Evolutionary conservation across 2,113 vertebrate species (phyloP).

Genomic region (Brachypodius melanocephalos): DNA sequence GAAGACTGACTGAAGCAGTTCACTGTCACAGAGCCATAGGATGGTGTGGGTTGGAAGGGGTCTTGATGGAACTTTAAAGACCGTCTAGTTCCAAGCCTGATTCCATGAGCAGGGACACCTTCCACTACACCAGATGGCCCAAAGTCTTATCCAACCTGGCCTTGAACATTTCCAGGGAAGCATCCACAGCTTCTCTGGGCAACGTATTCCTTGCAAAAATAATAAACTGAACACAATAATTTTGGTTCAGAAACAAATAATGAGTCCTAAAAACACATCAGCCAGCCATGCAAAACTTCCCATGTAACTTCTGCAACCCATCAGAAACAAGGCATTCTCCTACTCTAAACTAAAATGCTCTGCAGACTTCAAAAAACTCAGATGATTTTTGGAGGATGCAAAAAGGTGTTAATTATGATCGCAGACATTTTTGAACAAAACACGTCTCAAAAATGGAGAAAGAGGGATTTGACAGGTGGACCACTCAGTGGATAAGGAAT

Average conservation of each 20-base stretch:
- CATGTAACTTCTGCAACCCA: neutral
- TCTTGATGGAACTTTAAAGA: neutral
- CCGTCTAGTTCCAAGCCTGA: neutral
- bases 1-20: neutral
- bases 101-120: neutral
- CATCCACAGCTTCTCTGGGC: neutral
- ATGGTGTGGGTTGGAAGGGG: neutral
- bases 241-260: neutral
- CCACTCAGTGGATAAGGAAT: fast-evolving
- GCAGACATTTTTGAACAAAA: neutral
- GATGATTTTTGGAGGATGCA: neutral
- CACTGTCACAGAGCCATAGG: neutral
- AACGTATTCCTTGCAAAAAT: neutral
- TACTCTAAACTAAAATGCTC: neutral
- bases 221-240: neutral
- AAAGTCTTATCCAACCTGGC: neutral
- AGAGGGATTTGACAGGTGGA: fast-evolving
- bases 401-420: fast-evolving
- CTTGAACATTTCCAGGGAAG: neutral
- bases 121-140: neutral
- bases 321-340: neutral
- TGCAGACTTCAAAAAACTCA: neutral
- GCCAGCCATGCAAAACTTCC: neutral
- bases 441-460: neutral
- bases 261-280: neutral